These are phyloP conservation scores for Ochotona princeps DNA, from an alignment of 2,113 vertebrate species.

Conservation along the genomic window DNA sequence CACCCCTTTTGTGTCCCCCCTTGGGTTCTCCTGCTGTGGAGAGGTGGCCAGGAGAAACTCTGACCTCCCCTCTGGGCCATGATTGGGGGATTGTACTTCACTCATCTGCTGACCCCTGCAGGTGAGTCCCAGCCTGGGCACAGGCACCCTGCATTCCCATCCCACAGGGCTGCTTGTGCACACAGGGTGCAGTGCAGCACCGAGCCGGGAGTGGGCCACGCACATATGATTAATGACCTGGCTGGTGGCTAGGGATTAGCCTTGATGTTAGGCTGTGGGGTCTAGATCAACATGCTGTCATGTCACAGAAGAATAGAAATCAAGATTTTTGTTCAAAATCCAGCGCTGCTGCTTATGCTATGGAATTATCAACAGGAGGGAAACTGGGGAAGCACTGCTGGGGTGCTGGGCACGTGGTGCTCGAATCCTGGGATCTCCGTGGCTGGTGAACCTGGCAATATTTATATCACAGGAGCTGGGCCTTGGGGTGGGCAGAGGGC, in stretches of 20 bases:
- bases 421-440: neutral
- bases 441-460: neutral
- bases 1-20: neutral
- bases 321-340: neutral
- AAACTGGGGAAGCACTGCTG: neutral
- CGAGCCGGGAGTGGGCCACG: neutral
- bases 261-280: no score
- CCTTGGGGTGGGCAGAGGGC: rapidly evolving
- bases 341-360: neutral
- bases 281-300: neutral
- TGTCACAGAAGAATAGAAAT: neutral
- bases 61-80: neutral
- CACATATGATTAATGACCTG: neutral
- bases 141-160: neutral
- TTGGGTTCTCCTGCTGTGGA: neutral
- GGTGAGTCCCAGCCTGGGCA: neutral
- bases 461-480: neutral
- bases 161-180: neutral
- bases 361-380: neutral
- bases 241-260: neutral
- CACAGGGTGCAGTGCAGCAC: neutral
- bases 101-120: neutral
- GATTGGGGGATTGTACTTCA: neutral
- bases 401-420: no score
- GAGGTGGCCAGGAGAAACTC: neutral